These are phyloP conservation scores for Enteromius treurensis DNA, from an alignment of 2,797 vertebrate species.

Conservation along the genomic window DNA sequence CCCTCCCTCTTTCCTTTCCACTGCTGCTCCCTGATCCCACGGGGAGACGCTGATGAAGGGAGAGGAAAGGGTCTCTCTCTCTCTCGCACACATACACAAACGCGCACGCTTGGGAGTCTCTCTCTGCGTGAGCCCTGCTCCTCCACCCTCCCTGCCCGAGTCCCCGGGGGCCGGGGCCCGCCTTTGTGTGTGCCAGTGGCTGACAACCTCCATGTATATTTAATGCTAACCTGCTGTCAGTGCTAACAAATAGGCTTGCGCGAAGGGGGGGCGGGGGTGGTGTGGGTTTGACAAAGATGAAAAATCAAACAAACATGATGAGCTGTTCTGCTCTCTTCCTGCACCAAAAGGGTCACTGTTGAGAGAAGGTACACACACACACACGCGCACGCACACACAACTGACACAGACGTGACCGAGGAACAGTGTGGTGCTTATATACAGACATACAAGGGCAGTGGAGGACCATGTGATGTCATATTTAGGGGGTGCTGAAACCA, in stretches of 20 bases:
- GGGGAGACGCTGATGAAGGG: slow-evolving; percentile 55
- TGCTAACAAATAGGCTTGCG: slow-evolving; percentile 85
- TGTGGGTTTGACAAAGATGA: slow-evolving; percentile 58
- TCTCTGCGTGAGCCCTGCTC: slow-evolving; percentile 53
- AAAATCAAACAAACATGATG: slow-evolving; percentile 74
- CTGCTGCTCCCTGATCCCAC: slow-evolving; percentile 45
- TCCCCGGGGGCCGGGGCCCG: slow-evolving; percentile 70
- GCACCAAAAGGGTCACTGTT: slow-evolving; percentile 66
- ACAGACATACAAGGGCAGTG: neutral
- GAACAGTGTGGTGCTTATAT: neutral
- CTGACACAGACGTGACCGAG: neutral
- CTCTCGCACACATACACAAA: slow-evolving; percentile 55
- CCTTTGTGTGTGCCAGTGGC: slow-evolving; percentile 81
- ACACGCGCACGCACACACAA: slow-evolving; percentile 8
- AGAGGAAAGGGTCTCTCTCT: slow-evolving; percentile 49
- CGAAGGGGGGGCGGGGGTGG: slow-evolving; percentile 62
- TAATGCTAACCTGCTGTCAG: slow-evolving; percentile 88
- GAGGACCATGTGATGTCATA: slow-evolving; percentile 31
- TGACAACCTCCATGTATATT: slow-evolving; percentile 86
- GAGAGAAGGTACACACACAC: slow-evolving; percentile 56
- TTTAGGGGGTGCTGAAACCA: neutral
- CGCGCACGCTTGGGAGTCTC: slow-evolving; percentile 54
- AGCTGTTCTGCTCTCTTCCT: slow-evolving; percentile 66
- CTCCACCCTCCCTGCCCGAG: slow-evolving; percentile 65
- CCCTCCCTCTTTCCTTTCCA: slow-evolving; percentile 44